Evolutionary conservation across 2,113 vertebrate species (phyloP), one percentile per base, ranked within the genome.

Genomic region (Penelope pileata): DNA sequence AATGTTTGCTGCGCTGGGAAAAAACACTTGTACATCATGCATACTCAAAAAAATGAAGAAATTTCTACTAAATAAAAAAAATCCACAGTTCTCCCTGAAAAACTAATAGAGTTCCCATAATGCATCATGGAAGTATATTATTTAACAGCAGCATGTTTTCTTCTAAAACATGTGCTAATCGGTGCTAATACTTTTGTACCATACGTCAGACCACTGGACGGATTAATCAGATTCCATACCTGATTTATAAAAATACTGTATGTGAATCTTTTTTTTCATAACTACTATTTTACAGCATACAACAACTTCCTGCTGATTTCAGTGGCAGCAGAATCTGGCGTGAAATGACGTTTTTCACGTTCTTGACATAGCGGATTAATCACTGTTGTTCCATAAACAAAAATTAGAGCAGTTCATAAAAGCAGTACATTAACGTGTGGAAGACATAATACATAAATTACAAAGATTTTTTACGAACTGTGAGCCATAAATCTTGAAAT

Each of bases 91-190:
- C 82, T 58, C 22, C 6, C 53, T 54, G 27, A 92, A 36, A 15
- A 89, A 54, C 6, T 12, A 76, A 21, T 36, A 47, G 7, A 29
- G 43, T 24, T 76, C 56, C 56, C 26, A 47, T 43, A 63, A 89
- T 75, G 60, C 3, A 34, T 81, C 29, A 51, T 7, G 53, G 9
- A 7, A 7, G 5, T n/a, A 16, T 48, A 51, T 67, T 67, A 75
- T 36, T 92, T 68, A 84, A 72, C 12, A 89, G 58, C 7, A 75
- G 26, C 30, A 53, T 60, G 16, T 54, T 82, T 91, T 86, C 47
- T 86, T 78, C 30, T n/a, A n/a, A n/a, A n/a, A n/a, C n/a, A n/a
- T n/a, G n/a, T 48, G 17, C 66, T 91, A 78, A n/a, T 50, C 69
- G 87, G 7, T 29, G 15, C 9, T 24, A 75, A 42, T 56, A 60